Percentiles rank a stretch among this genome's conserved stretches.
Conservation (phyloP, 92 coral and sea anemone species). For the Palythoa caribaeorum region DNA sequence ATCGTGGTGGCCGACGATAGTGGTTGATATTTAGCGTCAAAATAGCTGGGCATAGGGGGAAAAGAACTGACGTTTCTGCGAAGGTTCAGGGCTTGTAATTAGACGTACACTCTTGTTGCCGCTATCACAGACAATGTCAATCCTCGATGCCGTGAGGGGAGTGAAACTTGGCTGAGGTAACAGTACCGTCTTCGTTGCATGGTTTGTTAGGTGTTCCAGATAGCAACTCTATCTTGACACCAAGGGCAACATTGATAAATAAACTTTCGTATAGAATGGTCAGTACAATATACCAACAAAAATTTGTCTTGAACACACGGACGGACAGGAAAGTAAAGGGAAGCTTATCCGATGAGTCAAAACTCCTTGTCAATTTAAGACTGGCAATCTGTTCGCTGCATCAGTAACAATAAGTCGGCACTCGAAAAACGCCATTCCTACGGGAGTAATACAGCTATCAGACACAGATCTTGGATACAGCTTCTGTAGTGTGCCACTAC, state of each 20-base stretch:
- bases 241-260: not conserved
- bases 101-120: constrained; percentile 38
- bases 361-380: constrained; percentile 22
- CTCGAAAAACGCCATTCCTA: constrained; percentile 31
- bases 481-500: constrained; percentile 43
- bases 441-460: constrained; percentile 8
- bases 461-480: constrained; percentile 20
- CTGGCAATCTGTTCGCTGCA: constrained; percentile 20
- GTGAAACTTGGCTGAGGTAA: constrained; percentile 7
- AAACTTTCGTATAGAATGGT: constrained; percentile 16
- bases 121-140: constrained; percentile 34
- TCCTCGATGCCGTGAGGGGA: not conserved
- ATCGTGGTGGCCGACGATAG: not conserved
- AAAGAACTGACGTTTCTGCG: not conserved
- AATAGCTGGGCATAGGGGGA: not conserved
- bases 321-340: constrained; percentile 38
- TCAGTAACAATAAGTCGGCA: constrained; percentile 5
- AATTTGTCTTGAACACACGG: constrained; percentile 38
- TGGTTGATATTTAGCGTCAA: not conserved
- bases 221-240: not conserved
- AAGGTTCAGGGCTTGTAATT: constrained; percentile 11
- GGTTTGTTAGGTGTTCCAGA: constrained; percentile 7
- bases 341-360: constrained; percentile 22
- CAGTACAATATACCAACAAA: constrained; percentile 35
- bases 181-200: not conserved